phyloP scores from a whole-genome alignment of 2,797 vertebrate species.

The Acipenser ruthenus region DNA sequence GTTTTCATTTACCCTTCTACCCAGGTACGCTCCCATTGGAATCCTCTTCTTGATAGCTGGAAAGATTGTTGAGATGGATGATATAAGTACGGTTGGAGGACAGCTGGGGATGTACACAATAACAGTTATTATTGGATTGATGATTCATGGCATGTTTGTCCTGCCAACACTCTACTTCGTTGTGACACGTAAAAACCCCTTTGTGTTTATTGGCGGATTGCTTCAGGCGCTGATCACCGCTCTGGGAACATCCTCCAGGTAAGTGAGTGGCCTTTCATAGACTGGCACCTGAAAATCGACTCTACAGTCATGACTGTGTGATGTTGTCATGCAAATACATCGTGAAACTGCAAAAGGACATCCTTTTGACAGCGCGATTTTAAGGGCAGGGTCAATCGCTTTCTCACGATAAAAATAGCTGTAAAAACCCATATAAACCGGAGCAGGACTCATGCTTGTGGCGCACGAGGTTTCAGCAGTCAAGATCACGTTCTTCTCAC shows the following conservation, averaged over 20 bases:
- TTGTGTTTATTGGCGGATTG: slow-evolving; percentile 85
- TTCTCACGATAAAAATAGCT: no score
- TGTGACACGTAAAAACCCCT: slow-evolving; percentile 86
- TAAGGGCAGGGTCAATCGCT: no score
- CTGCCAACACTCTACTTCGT: slow-evolving; percentile 86
- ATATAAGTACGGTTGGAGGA: slow-evolving; percentile 87
- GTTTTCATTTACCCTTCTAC: slow-evolving; percentile 13
- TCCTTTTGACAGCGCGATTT: no score
- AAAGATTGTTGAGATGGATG: slow-evolving; percentile 97
- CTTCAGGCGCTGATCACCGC: slow-evolving; percentile 88
- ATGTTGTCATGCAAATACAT: no score
- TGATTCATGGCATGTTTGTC: slow-evolving; percentile 80
- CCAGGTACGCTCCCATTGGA: slow-evolving; percentile 88
- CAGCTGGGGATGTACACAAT: slow-evolving; percentile 95
- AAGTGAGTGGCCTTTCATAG: slow-evolving; percentile 11
- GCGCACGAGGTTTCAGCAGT: no score
- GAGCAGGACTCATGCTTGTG: no score
- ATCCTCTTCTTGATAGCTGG: slow-evolving; percentile 94
- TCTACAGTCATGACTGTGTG: no score
- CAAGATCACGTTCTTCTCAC: no score
- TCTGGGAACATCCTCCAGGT: slow-evolving; percentile 93
- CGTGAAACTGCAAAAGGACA: no score
- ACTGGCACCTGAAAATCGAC: no score
- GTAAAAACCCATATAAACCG: no score
- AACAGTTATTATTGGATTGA: slow-evolving; percentile 83